Evolutionary conservation across 92 coral and sea anemone species (phyloP).

Genomic region (Palythoa grandis): DNA sequence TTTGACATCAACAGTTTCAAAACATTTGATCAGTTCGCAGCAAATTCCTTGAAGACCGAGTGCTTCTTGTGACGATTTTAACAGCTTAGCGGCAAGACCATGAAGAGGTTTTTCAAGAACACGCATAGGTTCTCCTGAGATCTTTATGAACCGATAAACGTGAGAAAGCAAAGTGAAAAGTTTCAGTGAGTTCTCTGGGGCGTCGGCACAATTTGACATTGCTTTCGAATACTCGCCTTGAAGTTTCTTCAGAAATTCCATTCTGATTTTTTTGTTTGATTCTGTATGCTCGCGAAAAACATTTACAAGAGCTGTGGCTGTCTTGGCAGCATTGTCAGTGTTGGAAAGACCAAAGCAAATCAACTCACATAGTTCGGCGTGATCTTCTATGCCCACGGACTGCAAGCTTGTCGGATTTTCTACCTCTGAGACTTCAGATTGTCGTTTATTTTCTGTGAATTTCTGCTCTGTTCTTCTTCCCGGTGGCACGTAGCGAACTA

Average conservation of each 20-base stretch:
- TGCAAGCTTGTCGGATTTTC: background rate
- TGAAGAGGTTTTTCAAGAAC: conserved; percentile 26
- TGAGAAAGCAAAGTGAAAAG: conserved; percentile 21
- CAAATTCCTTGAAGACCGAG: conserved; percentile 12
- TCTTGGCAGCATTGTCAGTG: conserved; percentile 11
- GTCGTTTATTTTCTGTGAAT: background rate
- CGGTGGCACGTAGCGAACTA: conserved; percentile 35
- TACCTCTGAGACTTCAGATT: too few relatives aligned
- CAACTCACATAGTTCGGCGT: background rate
- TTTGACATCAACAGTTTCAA: background rate
- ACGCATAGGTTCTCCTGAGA: conserved; percentile 18
- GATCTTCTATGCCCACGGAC: background rate
- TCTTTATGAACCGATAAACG: conserved; percentile 6
- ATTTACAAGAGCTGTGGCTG: background rate
- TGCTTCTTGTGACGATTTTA: conserved; percentile 13
- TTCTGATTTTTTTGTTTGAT: background rate
- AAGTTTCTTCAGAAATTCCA: conserved; percentile 25
- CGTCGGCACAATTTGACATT: background rate
- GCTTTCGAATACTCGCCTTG: conserved; percentile 30
- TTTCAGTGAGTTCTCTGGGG: conserved; percentile 23
- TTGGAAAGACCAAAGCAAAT: conserved; percentile 4
- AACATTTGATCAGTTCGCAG: conserved; percentile 22
- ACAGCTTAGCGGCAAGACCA: conserved; percentile 12
- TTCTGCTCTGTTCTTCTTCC: conserved; percentile 6
- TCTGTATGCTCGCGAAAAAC: conserved; percentile 22